These are phyloP conservation scores for Germaria angustata DNA, from an alignment of 2,888 invertebrate genomes.

Conservation along the genomic window DNA sequence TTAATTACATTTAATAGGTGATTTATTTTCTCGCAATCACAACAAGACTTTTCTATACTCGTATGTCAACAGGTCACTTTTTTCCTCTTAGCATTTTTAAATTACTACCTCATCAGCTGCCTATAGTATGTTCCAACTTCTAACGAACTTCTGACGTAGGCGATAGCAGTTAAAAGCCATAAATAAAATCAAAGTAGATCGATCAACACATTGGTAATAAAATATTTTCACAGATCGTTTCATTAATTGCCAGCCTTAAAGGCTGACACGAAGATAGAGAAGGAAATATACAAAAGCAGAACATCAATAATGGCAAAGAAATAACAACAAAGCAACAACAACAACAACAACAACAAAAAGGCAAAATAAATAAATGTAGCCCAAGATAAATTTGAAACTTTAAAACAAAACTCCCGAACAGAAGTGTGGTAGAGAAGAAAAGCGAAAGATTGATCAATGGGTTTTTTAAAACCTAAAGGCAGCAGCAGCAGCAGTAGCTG, in stretches of 20 bases:
- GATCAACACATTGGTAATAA: conserved; percentile 63
- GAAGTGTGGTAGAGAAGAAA: conserved; percentile 11
- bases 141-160: conserved; percentile 26
- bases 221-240: conserved; percentile 67
- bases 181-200: conserved; percentile 67
- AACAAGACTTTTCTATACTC: conserved; percentile 20
- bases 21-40: conserved; percentile 57
- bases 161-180: conserved; percentile 55
- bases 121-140: neutral
- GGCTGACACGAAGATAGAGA: conserved; percentile 36
- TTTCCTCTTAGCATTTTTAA: conserved; percentile 1
- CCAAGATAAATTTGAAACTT: conserved; percentile 4
- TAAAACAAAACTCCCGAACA: conserved; percentile 2
- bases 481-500: conserved; percentile 36
- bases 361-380: neutral
- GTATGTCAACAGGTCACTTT: conserved; percentile 60
- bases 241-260: conserved; percentile 65
- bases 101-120: neutral
- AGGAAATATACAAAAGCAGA: conserved; percentile 9
- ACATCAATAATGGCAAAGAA: conserved; percentile 47
- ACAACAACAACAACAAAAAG: neutral
- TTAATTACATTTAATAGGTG: conserved; percentile 12
- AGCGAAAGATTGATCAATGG: conserved; percentile 62
- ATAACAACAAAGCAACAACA: neutral
- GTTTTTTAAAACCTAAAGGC: conserved; percentile 59